Evolutionary conservation across 1,140 invertebrate species (phyloP).

Genomic region (Lepidurus arcticus): DNA sequence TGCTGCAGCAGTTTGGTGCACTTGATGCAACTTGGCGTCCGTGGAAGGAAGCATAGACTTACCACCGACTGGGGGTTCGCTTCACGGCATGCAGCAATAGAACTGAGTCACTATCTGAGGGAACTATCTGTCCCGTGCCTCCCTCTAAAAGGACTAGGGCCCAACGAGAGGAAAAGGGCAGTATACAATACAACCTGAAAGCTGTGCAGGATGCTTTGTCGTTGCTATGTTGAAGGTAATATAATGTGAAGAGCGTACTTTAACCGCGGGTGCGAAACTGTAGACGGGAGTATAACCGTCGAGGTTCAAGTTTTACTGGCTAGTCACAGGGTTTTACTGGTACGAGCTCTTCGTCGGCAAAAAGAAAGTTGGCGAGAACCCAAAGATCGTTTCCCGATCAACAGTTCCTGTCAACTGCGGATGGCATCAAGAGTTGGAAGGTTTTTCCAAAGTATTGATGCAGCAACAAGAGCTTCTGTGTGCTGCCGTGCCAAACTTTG

Average conservation of each 20-base stretch:
- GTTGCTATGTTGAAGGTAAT: not conserved
- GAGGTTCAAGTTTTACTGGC: not conserved
- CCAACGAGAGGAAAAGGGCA: not conserved
- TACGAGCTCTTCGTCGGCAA: not conserved
- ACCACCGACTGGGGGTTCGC: not conserved
- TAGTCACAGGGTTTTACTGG: not conserved
- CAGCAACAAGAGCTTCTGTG: not conserved
- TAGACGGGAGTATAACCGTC: not conserved
- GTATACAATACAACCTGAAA: constrained; percentile 1
- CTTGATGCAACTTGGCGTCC: not conserved
- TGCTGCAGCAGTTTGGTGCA: not conserved
- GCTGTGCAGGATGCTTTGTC: not conserved
- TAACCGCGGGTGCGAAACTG: not conserved
- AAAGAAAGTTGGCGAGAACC: not conserved
- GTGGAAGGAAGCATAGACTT: not conserved
- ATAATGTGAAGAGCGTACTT: not conserved
- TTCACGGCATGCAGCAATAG: constrained; percentile 7
- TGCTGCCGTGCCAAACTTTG: no score
- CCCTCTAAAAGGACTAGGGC: not conserved
- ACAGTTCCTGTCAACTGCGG: constrained; percentile 2
- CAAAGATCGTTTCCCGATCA: constrained; percentile 6
- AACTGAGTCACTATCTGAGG: not conserved
- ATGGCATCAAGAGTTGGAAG: no score
- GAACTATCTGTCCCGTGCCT: not conserved
- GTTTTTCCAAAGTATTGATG: not conserved